These are phyloP conservation scores for Scytalopus superciliaris DNA, from an alignment of 2,113 vertebrate species.

Conservation along the genomic window DNA sequence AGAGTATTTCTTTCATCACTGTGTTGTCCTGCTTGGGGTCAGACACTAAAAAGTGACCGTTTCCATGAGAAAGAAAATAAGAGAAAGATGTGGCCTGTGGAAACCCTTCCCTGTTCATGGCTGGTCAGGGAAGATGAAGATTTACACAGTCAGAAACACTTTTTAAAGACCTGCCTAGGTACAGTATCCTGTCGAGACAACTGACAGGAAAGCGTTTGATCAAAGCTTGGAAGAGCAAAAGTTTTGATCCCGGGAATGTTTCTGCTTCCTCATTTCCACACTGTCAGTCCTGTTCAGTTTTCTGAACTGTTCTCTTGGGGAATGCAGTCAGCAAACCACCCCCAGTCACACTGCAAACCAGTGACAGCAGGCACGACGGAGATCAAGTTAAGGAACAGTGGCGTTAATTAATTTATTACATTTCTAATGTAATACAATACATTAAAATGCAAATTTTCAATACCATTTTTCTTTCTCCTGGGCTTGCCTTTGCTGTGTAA, in stretches of 20 bases:
- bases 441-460: background rate
- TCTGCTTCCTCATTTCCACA: background rate
- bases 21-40: background rate
- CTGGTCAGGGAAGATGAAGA: fast-evolving
- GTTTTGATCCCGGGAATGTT: background rate
- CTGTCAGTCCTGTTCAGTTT: background rate
- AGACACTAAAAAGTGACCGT: fast-evolving
- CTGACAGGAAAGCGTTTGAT: background rate
- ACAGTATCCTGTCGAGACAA: fast-evolving
- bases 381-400: background rate
- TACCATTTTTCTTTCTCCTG: background rate
- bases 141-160: no score
- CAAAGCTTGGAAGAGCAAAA: background rate
- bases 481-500: background rate
- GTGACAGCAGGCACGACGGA: background rate
- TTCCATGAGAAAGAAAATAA: background rate
- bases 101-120: fast-evolving
- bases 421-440: background rate
- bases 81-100: no score
- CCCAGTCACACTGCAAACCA: fast-evolving
- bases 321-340: fast-evolving
- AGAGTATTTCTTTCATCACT: fast-evolving
- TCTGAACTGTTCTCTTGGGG: no score
- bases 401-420: background rate
- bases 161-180: background rate